Percentiles rank a stretch among this genome's conserved stretches.
Evolutionary conservation across 1,140 invertebrate genomes (phyloP).

Genomic region (Micrasema longulum): DNA sequence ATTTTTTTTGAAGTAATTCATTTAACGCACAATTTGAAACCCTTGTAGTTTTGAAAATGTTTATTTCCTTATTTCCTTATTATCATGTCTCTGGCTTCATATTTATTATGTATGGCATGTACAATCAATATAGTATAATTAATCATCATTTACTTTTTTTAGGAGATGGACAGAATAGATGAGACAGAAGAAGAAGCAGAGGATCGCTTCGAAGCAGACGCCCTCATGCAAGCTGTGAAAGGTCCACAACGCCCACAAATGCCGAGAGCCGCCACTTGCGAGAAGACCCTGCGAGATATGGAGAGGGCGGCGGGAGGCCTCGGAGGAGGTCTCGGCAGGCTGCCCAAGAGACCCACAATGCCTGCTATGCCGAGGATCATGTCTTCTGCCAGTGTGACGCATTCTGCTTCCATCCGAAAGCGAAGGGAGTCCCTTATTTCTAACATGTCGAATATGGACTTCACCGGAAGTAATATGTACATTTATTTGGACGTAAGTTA

Average conservation of each 20-base stretch:
- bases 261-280: constrained; percentile 64
- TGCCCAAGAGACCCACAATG: constrained; percentile 62
- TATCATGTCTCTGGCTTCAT: too few relatives aligned
- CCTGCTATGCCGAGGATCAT: constrained; percentile 69
- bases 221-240: constrained; percentile 61
- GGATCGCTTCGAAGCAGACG: constrained; percentile 66
- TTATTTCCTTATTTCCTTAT: too few relatives aligned
- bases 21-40: too few relatives aligned
- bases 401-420: constrained; percentile 64
- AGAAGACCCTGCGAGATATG: constrained; percentile 69
- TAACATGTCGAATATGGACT: constrained; percentile 78
- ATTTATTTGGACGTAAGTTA: constrained; percentile 72
- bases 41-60: too few relatives aligned
- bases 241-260: constrained; percentile 61
- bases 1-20: too few relatives aligned
- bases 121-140: too few relatives aligned
- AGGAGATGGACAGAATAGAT: constrained; percentile 73
- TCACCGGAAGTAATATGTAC: constrained; percentile 76
- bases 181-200: constrained; percentile 70
- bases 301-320: constrained; percentile 15
- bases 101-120: too few relatives aligned
- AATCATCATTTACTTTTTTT: too few relatives aligned
- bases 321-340: constrained; percentile 55
- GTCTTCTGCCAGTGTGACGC: constrained; percentile 65
- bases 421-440: constrained; percentile 76